Conservation (phyloP, 2,113 vertebrate species). For the Rhinopomastus cyanomelas region DNA sequence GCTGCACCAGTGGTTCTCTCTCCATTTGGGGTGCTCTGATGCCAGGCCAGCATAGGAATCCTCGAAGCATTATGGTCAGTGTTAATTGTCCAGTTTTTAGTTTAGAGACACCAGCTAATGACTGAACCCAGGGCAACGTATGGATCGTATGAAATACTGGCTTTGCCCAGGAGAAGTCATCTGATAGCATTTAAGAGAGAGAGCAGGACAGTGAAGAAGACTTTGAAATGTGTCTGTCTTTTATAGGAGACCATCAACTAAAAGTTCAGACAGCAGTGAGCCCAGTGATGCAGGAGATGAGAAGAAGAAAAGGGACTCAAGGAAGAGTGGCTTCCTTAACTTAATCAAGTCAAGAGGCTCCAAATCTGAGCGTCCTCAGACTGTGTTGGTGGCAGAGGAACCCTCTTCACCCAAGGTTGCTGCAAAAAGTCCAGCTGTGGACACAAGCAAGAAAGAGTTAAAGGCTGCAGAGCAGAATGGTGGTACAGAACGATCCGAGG, state of each 20-base stretch:
- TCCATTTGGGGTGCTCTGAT: background rate
- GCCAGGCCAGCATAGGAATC: background rate
- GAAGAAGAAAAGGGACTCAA: slow-evolving; percentile 91
- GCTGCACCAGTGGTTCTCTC: background rate
- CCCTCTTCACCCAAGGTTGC: slow-evolving; percentile 81
- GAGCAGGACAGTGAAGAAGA: background rate
- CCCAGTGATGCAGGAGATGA: slow-evolving; percentile 78
- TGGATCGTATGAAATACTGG: background rate
- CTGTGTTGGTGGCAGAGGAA: slow-evolving; percentile 77
- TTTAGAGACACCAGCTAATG: background rate
- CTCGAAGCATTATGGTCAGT: background rate
- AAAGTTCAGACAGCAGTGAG: slow-evolving; percentile 84
- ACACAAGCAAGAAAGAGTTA: slow-evolving; percentile 67
- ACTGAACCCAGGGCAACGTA: background rate
- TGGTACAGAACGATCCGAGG: slow-evolving; percentile 82
- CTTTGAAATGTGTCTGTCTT: slow-evolving; percentile 1
- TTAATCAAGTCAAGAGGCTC: slow-evolving; percentile 89
- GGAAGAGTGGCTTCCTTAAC: slow-evolving; percentile 92
- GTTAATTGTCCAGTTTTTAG: background rate
- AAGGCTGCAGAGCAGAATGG: slow-evolving; percentile 64
- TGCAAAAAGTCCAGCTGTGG: slow-evolving; percentile 75
- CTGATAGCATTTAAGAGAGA: background rate
- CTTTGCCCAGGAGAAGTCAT: background rate
- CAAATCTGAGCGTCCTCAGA: slow-evolving; percentile 83
- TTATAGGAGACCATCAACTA: slow-evolving; percentile 77